Conservation (phyloP, 2,888 invertebrate species). For the Argyresthia albistria region DNA sequence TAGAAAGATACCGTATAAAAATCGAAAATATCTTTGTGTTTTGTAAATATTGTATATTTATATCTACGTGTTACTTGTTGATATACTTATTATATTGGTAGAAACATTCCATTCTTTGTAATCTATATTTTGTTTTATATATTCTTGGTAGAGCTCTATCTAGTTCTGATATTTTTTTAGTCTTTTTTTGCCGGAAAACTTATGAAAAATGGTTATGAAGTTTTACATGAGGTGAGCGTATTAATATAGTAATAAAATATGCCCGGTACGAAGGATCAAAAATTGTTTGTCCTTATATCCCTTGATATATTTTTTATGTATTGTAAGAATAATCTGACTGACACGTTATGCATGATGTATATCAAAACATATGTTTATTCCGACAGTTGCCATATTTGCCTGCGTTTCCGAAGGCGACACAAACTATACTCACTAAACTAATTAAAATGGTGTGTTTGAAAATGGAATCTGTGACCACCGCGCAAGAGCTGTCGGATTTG, state of each 20-base stretch:
- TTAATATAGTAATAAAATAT: neutral
- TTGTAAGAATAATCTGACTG: too few species aligned
- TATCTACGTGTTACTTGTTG: neutral
- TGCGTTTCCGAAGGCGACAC: too few species aligned
- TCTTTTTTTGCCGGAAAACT: conserved; percentile 11
- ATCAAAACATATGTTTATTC: too few species aligned
- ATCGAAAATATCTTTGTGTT: conserved; percentile 9
- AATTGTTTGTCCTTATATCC: neutral
- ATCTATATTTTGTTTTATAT: conserved; percentile 24
- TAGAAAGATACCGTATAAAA: conserved; percentile 39
- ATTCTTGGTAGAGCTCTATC: conserved; percentile 21
- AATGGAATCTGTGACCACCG: too few species aligned
- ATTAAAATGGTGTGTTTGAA: too few species aligned
- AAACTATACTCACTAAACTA: too few species aligned
- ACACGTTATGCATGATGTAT: too few species aligned
- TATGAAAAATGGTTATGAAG: conserved; percentile 41
- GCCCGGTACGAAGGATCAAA: neutral
- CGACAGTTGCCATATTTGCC: too few species aligned
- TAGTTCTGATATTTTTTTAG: conserved; percentile 18
- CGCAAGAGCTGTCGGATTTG: too few species aligned
- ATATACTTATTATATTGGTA: conserved; percentile 9
- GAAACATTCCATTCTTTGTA: conserved; percentile 44
- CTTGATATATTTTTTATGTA: too few species aligned
- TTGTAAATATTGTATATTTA: neutral
- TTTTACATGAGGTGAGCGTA: conserved; percentile 18